Evolutionary conservation across 2,888 invertebrate genomes (phyloP), one percentile per base, ranked within the genome.

Genomic region (Ditula angustiorana): DNA sequence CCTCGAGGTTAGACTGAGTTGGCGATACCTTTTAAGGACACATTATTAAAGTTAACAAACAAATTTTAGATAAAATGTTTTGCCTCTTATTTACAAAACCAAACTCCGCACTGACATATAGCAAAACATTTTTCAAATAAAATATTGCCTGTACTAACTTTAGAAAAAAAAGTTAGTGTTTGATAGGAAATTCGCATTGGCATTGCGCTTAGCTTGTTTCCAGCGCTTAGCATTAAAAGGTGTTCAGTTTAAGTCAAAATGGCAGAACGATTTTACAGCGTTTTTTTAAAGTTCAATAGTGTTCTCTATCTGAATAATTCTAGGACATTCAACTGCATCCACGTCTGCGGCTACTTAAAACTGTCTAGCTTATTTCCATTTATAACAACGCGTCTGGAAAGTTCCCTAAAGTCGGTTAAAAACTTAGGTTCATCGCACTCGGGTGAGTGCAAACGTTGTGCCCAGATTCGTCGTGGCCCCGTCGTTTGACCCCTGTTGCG

Each of bases 401-500:
- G 35, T 37, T 37, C 37, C 23, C 49, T 33, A 4, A 26, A 41
- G 24, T 55, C 16, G 41, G 13, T 10, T 49, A 35, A 33, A 37
- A 49, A 3, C 37, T n/a, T n/a, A 46, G 70, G 86, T 83, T 86
- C 82, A 83, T 78, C 71, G 82, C 72, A 77, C 82, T 74, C 68
- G 68, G 69, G 79, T 83, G 82, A 82, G 86, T 82, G 71, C 63
- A 75, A 74, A 72, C 76, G 74, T 78, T 74, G 73, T 73, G 77
- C 81, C 81, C 85, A 87, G 88, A 90, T 88, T 87, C 82, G 77
- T 80, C 80, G 82, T 86, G 88, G 80, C 89, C 90, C 75, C 77
- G 77, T 78, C 82, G 79, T 82, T 91, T 92, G 85, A 92, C 90
- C 90, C 88, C 85, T 70, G 83, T 91, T 91, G 84, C 78, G 71